A percentile compares a stretch with the other conserved stretches of the same genome.
Evolutionary conservation across 2,888 invertebrate species (phyloP).

Genomic region (Thereva nobilitata): DNA sequence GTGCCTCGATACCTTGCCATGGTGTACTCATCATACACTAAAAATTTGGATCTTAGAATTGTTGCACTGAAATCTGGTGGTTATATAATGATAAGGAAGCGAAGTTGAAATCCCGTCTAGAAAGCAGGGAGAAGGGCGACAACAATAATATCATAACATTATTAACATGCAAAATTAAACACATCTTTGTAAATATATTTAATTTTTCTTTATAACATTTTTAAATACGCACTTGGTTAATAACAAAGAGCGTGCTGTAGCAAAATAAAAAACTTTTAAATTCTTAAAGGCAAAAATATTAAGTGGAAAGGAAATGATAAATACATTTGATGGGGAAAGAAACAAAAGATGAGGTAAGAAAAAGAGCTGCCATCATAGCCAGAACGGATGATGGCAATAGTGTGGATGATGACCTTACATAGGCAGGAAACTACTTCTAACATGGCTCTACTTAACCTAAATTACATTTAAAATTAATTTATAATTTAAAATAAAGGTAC

Average conservation of each 20-base stretch:
- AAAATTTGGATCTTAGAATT: too few relatives aligned
- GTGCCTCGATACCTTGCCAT: too few relatives aligned
- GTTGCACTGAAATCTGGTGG: too few relatives aligned
- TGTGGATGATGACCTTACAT: too few relatives aligned
- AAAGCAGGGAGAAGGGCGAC: too few relatives aligned
- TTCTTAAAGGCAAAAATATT: slow-evolving; percentile 6
- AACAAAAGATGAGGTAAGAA: slow-evolving; percentile 14
- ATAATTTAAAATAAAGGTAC: slow-evolving; percentile 39
- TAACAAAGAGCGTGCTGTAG: slow-evolving; percentile 32
- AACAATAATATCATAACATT: too few relatives aligned
- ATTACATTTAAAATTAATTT: slow-evolving; percentile 22
- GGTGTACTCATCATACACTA: too few relatives aligned
- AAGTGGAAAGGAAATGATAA: slow-evolving; percentile 21
- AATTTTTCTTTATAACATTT: slow-evolving; percentile 34
- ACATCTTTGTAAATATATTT: slow-evolving; percentile 27
- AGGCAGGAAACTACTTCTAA: slow-evolving; percentile 18
- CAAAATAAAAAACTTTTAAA: slow-evolving; percentile 7
- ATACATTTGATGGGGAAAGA: not conserved
- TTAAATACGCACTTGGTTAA: slow-evolving; percentile 24
- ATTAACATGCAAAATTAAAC: not conserved
- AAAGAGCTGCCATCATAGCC: slow-evolving; percentile 19
- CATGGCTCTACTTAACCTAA: slow-evolving; percentile 32
- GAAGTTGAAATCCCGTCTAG: too few relatives aligned
- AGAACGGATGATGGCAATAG: not conserved
- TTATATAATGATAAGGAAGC: too few relatives aligned